Evolutionary conservation across 2,888 invertebrate genomes (phyloP).

Genomic region (Sphaeridia pumilis): DNA sequence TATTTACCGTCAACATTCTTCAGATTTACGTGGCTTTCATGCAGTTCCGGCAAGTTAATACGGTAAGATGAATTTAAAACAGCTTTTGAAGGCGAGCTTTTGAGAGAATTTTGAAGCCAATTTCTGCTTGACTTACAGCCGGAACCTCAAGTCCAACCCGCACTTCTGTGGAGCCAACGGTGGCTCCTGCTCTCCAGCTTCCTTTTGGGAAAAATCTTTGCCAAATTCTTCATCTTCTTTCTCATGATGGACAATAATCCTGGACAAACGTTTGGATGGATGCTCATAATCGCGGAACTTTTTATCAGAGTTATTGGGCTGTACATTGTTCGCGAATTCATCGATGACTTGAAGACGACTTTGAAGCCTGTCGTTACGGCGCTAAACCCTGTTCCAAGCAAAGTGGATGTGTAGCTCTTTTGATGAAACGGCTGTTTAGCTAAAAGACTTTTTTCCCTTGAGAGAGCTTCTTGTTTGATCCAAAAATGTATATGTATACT

Average conservation of each 20-base stretch:
- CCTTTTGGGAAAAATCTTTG: constrained; percentile 6
- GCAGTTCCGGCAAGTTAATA: constrained; percentile 8
- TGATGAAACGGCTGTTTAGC: no score
- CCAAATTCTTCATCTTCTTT: constrained; percentile 12
- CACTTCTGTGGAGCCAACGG: not conserved
- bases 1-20: constrained; percentile 14
- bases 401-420: no score
- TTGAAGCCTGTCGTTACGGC: not conserved
- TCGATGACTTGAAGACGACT: constrained; percentile 4
- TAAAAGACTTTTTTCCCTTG: no score
- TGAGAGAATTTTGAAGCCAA: not conserved
- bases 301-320: constrained; percentile 6
- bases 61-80: not conserved
- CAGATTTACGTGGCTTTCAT: constrained; percentile 13
- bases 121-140: not conserved
- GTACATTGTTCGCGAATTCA: constrained; percentile 11
- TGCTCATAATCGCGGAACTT: constrained; percentile 2
- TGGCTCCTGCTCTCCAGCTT: constrained; percentile 9
- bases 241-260: constrained; percentile 6
- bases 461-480: no score
- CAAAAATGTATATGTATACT: no score
- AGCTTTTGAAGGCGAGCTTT: not conserved
- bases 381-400: not conserved
- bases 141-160: constrained; percentile 9
- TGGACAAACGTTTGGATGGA: constrained; percentile 13